phyloP scores from a whole-genome alignment of 92 coral and sea anemone species.

The Bergia puertoricense region DNA sequence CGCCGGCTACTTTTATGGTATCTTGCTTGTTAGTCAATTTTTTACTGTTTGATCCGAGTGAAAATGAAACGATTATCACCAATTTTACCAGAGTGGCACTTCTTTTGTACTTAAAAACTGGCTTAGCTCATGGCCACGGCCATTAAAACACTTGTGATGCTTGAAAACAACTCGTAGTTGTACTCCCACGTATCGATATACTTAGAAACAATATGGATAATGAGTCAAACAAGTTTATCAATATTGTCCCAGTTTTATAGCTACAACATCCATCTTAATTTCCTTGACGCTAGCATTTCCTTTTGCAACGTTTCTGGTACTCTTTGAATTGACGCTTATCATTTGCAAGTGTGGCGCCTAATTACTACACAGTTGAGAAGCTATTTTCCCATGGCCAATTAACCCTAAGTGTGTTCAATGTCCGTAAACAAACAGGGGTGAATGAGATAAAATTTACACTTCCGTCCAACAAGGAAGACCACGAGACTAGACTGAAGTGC shows the following conservation, averaged over 20 bases:
- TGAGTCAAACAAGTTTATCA: background rate
- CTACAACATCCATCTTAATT: conserved; percentile 6
- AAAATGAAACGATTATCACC: conserved; percentile 3
- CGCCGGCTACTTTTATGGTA: background rate
- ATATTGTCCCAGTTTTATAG: too few relatives aligned
- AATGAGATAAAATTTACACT: conserved; percentile 22
- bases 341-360: conserved; percentile 3
- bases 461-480: conserved; percentile 28
- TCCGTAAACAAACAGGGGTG: conserved; percentile 31
- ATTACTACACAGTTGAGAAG: conserved; percentile 6
- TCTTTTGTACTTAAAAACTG: background rate
- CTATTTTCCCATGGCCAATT: conserved; percentile 40
- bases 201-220: background rate
- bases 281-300: background rate
- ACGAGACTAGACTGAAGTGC: background rate
- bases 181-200: background rate
- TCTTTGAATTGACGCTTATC: background rate
- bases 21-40: background rate
- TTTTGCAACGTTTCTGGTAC: too few relatives aligned
- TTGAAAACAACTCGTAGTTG: background rate
- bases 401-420: conserved; percentile 27
- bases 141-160: background rate
- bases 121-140: too few relatives aligned
- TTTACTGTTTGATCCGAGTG: background rate
- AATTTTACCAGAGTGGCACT: background rate